Conservation (phyloP, 2,888 invertebrate species). For the Pocota personata region DNA sequence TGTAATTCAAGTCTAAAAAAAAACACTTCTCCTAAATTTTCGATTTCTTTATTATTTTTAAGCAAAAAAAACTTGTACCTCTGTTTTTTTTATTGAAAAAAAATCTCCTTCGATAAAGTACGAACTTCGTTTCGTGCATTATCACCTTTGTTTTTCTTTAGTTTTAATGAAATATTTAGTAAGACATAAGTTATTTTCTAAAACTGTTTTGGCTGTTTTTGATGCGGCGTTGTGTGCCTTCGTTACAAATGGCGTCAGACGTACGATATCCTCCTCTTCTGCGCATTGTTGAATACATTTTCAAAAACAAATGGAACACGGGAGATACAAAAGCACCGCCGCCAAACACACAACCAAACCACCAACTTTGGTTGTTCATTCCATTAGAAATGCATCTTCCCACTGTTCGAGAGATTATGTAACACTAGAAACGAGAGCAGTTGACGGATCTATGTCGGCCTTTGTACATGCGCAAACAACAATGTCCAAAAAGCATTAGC, state of each 20-base stretch:
- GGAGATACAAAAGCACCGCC: constrained; percentile 1
- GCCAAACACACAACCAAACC: constrained; percentile 15
- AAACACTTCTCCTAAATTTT: constrained; percentile 59
- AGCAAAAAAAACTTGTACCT: constrained; percentile 30
- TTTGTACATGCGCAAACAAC: constrained; percentile 73
- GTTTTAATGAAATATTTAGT: constrained; percentile 70
- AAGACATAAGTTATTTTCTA: constrained; percentile 71
- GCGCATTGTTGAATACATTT: constrained; percentile 16
- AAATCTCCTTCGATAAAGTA: constrained; percentile 41
- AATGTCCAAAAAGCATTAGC: constrained; percentile 50
- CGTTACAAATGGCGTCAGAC: constrained; percentile 69
- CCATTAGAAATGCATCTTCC: constrained; percentile 39
- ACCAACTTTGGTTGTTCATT: constrained; percentile 59
- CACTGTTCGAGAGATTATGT: constrained; percentile 17
- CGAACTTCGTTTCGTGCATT: constrained; percentile 57
- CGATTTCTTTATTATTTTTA: constrained; percentile 44
- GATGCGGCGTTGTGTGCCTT: constrained; percentile 72
- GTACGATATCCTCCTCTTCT: constrained; percentile 55
- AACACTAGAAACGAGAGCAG: constrained; percentile 22
- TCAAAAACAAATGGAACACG: constrained; percentile 2
- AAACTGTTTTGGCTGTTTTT: constrained; percentile 69
- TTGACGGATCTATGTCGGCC: constrained; percentile 68
- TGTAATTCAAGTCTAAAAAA: constrained; percentile 36
- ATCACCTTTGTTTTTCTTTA: constrained; percentile 71
- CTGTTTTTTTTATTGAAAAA: constrained; percentile 22